Conservation (phyloP, 2,797 vertebrate genomes). For the Malacoctenus gilli region DNA sequence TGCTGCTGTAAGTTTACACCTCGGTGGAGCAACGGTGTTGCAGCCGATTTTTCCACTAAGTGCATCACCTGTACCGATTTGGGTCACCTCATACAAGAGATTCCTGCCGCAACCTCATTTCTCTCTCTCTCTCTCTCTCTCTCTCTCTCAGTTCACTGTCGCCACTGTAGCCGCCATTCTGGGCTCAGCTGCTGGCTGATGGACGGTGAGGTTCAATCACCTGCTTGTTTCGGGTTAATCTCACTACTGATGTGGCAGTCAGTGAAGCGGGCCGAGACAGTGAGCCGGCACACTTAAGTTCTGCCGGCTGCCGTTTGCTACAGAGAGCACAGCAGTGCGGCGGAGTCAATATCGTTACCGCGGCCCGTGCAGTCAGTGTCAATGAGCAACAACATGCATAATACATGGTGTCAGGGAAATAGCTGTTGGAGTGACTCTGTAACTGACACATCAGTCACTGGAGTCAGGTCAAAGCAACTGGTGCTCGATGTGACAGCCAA, state of each 20-base stretch:
- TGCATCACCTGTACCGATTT: constrained; percentile 52
- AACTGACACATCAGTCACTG: constrained; percentile 56
- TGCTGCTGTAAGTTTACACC: constrained; percentile 43
- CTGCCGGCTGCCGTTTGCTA: constrained; percentile 37
- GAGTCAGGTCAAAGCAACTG: constrained; percentile 42
- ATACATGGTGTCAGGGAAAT: constrained; percentile 63
- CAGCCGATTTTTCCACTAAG: constrained; percentile 40
- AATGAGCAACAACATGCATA: constrained; percentile 67
- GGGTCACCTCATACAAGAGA: constrained; percentile 52
- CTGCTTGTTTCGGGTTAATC: constrained; percentile 31
- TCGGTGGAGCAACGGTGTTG: constrained; percentile 14
- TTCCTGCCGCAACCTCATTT: constrained; percentile 29
- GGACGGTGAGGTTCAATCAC: constrained; percentile 21
- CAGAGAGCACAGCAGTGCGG: constrained; percentile 44
- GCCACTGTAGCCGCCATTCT: not conserved
- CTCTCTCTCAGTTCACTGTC: too few relatives aligned
- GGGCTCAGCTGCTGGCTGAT: too few relatives aligned
- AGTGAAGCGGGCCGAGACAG: constrained; percentile 21
- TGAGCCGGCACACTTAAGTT: constrained; percentile 32
- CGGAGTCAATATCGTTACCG: constrained; percentile 53
- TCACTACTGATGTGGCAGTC: constrained; percentile 28
- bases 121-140: constrained; percentile 3
- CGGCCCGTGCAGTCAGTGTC: constrained; percentile 56
- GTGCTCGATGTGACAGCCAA: constrained; percentile 16
- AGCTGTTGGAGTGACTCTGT: constrained; percentile 50